A percentile compares a stretch with the other conserved stretches of the same genome.
These are phyloP conservation scores for Cryptotermes secundus DNA, from an alignment of 1,140 invertebrate species.

Conservation along the genomic window DNA sequence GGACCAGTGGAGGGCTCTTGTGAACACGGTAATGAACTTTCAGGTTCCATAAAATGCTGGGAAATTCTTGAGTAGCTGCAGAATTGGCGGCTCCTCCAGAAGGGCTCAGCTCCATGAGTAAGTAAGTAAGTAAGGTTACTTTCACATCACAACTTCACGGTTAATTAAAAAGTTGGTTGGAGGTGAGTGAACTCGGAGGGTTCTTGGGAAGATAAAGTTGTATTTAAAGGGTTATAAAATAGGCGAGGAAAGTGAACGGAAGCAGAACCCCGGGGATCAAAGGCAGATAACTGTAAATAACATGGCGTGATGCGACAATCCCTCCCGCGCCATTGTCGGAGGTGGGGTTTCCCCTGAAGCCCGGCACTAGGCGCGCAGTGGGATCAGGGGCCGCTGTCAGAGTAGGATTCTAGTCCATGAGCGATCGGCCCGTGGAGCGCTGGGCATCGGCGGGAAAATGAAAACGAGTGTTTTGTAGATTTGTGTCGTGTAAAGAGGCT, in stretches of 20 bases:
- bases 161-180: background rate
- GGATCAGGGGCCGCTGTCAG: background rate
- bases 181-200: background rate
- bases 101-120: too few species aligned
- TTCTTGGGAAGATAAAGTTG: conserved; percentile 3
- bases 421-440: background rate
- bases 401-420: background rate
- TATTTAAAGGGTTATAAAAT: conserved; percentile 18
- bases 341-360: background rate
- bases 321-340: background rate
- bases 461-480: background rate
- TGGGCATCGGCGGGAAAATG: background rate
- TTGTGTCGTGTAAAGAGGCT: background rate
- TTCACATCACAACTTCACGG: background rate
- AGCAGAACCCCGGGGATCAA: background rate
- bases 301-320: conserved; percentile 3
- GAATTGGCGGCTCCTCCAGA: too few species aligned
- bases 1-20: too few species aligned
- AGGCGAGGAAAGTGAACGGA: background rate
- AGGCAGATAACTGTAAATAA: conserved; percentile 7
- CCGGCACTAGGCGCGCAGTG: background rate
- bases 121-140: too few species aligned
- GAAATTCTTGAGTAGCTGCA: too few species aligned
- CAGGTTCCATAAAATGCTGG: too few species aligned
- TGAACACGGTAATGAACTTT: too few species aligned